phyloP scores from a whole-genome alignment of 2,888 invertebrate genomes.

The Diadegma fenestrale region DNA sequence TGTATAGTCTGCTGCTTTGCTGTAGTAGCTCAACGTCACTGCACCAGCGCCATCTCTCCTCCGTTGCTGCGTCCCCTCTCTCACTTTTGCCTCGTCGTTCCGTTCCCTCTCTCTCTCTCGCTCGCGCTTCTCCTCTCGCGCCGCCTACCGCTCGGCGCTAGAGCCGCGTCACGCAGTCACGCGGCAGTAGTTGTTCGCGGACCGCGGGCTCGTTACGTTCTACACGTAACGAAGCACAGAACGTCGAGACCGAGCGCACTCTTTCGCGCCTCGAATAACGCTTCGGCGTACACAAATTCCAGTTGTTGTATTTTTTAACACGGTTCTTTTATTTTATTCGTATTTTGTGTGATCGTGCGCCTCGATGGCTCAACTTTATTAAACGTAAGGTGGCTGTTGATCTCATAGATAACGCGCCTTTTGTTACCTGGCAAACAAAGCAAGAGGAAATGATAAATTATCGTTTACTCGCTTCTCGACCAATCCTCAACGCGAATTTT shows the following conservation, averaged over 20 bases:
- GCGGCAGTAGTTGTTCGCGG: slow-evolving; percentile 47
- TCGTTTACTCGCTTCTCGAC: slow-evolving; percentile 18
- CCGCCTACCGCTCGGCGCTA: slow-evolving; percentile 10
- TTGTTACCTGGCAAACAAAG: background rate
- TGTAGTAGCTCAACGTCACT: slow-evolving; percentile 17
- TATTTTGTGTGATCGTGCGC: slow-evolving; percentile 1
- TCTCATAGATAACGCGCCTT: slow-evolving; percentile 11
- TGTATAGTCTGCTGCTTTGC: background rate
- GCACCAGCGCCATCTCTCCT: slow-evolving; percentile 32
- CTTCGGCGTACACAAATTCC: background rate
- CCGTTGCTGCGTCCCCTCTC: background rate
- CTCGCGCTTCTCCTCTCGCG: slow-evolving; percentile 1
- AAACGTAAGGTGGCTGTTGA: slow-evolving; percentile 31
- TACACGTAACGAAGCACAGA: slow-evolving; percentile 39
- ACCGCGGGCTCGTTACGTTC: slow-evolving; percentile 49
- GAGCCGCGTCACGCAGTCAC: slow-evolving; percentile 35
- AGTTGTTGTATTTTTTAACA: background rate
- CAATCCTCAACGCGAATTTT: background rate
- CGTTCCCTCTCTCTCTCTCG: background rate
- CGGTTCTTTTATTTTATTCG: background rate
- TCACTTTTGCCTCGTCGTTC: background rate
- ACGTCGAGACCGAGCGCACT: slow-evolving; percentile 9
- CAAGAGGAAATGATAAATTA: background rate
- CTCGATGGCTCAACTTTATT: slow-evolving; percentile 1
- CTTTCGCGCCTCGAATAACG: slow-evolving; percentile 27